A percentile compares a stretch with the other conserved stretches of the same genome.
Evolutionary conservation across 2,888 invertebrate species (phyloP).

Genomic region (Dilophus febrilis): DNA sequence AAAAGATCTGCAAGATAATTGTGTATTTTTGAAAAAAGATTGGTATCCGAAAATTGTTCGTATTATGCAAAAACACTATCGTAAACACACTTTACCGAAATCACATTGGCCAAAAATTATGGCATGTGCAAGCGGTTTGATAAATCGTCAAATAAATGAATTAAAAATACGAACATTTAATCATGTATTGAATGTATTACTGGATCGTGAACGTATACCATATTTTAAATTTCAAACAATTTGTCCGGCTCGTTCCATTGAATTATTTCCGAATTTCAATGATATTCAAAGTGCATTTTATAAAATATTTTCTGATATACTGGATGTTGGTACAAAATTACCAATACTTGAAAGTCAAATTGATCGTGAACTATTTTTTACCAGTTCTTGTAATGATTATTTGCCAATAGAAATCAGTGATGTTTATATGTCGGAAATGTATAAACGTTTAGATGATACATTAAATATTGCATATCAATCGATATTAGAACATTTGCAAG

Average conservation of each 20-base stretch:
- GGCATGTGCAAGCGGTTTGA: constrained; percentile 31
- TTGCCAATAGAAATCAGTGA: constrained; percentile 41
- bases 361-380: constrained; percentile 28
- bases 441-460: constrained; percentile 33
- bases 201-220: constrained; percentile 37
- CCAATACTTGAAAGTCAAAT: constrained; percentile 35
- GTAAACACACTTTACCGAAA: constrained; percentile 16
- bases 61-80: constrained; percentile 21
- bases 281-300: constrained; percentile 40
- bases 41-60: constrained; percentile 29
- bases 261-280: constrained; percentile 40
- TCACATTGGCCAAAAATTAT: constrained; percentile 24
- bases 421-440: constrained; percentile 36
- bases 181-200: constrained; percentile 38
- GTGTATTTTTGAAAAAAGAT: constrained; percentile 25
- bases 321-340: constrained; percentile 38
- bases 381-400: constrained; percentile 30
- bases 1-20: constrained; percentile 24
- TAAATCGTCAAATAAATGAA: constrained; percentile 45
- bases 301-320: constrained; percentile 37
- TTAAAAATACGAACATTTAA: constrained; percentile 49
- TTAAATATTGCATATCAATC: constrained; percentile 38
- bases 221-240: constrained; percentile 38
- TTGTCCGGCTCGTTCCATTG: constrained; percentile 24
- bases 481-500: constrained; percentile 35